Conservation (phyloP, 2,113 vertebrate genomes). For the Laticauda laticaudata region DNA sequence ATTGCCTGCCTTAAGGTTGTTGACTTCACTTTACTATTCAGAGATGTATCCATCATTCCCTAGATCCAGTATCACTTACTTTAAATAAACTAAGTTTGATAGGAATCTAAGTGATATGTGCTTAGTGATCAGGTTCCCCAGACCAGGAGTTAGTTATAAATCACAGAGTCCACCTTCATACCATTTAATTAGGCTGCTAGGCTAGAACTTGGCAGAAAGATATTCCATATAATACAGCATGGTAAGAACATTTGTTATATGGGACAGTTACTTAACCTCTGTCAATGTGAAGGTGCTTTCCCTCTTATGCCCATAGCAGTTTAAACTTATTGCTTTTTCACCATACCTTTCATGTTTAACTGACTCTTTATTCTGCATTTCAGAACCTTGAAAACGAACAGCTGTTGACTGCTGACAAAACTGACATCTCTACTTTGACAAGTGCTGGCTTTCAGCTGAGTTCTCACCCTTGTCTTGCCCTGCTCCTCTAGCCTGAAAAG, state of each 20-base stretch:
- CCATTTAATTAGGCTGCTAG: background rate
- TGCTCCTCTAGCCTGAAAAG: background rate
- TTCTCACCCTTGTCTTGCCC: background rate
- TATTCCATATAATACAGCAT: background rate
- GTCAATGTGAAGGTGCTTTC: background rate
- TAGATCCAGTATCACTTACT: background rate
- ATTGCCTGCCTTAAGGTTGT: background rate
- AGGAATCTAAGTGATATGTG: background rate
- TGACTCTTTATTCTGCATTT: background rate
- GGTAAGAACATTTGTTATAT: background rate
- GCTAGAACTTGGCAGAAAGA: background rate
- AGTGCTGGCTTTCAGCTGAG: background rate
- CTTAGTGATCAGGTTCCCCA: background rate
- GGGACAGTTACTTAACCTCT: background rate
- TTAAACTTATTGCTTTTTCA: background rate
- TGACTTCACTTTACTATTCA: background rate
- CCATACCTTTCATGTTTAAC: background rate
- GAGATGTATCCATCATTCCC: background rate
- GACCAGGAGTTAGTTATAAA: background rate
- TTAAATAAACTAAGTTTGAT: background rate
- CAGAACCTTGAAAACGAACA: background rate
- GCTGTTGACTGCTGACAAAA: background rate
- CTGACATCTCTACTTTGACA: background rate
- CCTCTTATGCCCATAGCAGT: background rate
- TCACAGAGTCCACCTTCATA: background rate